A percentile compares a stretch with the other conserved stretches of the same genome.
Conservation (phyloP, 2,888 invertebrate species). For the Amphimallon solstitiale region DNA sequence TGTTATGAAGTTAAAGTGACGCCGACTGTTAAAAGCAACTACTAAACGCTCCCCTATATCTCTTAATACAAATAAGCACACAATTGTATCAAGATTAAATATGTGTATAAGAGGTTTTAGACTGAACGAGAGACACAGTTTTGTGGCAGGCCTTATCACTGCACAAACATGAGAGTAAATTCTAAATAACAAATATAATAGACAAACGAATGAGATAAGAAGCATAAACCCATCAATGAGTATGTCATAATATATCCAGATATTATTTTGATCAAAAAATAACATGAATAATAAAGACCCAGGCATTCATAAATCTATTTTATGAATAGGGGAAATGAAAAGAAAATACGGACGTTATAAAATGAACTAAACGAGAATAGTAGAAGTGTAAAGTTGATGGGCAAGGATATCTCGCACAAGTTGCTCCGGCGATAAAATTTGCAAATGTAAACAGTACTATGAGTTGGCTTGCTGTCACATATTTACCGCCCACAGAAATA, state of each 20-base stretch:
- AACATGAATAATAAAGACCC: no score
- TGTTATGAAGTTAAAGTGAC: slow-evolving; percentile 2
- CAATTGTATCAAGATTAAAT: slow-evolving; percentile 26
- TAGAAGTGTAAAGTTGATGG: no score
- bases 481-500: no score
- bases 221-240: slow-evolving; percentile 19
- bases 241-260: background rate
- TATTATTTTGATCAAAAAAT: background rate
- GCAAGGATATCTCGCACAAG: no score
- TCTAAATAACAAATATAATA: slow-evolving; percentile 14
- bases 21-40: slow-evolving; percentile 4
- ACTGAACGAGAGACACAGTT: slow-evolving; percentile 13
- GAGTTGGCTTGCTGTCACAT: no score
- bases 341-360: no score
- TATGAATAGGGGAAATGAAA: no score
- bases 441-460: no score
- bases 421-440: no score
- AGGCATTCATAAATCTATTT: no score
- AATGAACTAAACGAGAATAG: no score
- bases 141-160: slow-evolving; percentile 12
- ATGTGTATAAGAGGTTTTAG: background rate
- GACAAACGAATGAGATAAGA: slow-evolving; percentile 33
- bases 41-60: slow-evolving; percentile 4
- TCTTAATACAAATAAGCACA: slow-evolving; percentile 2
- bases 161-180: slow-evolving; percentile 15